These are phyloP conservation scores for Naja naja DNA, from an alignment of 2,113 vertebrate species.

Conservation along the genomic window DNA sequence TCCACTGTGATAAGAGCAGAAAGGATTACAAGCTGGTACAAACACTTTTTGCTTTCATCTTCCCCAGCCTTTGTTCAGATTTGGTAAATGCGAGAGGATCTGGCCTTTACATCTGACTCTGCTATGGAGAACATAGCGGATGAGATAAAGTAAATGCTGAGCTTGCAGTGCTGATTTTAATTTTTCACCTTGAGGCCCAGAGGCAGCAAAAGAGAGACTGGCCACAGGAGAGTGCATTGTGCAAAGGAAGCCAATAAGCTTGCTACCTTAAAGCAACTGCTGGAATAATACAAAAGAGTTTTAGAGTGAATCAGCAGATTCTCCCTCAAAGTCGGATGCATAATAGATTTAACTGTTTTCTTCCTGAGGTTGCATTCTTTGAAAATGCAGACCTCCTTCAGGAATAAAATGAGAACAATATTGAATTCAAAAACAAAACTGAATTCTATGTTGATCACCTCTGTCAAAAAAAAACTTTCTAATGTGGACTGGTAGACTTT, in stretches of 20 bases:
- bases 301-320: slow-evolving; percentile 26
- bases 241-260: slow-evolving; percentile 5
- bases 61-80: slow-evolving; percentile 11
- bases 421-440: not conserved
- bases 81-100: not conserved
- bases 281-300: not conserved
- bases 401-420: not conserved
- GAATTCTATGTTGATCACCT: not conserved
- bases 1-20: slow-evolving; percentile 8
- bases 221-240: slow-evolving; percentile 3
- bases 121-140: slow-evolving; percentile 7
- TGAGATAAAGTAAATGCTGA: slow-evolving; percentile 23
- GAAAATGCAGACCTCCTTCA: not conserved
- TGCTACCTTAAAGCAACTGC: not conserved
- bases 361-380: not conserved
- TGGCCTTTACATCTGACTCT: slow-evolving; percentile 32
- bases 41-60: slow-evolving; percentile 2
- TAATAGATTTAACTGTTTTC: slow-evolving; percentile 20
- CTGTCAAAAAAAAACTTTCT: not conserved
- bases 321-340: slow-evolving; percentile 5
- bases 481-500: not conserved
- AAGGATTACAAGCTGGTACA: slow-evolving; percentile 26
- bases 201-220: not conserved
- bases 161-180: slow-evolving; percentile 1
- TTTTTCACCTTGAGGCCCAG: not conserved